A percentile compares a stretch with the other conserved stretches of the same genome.
Conservation (phyloP, 1,140 invertebrate genomes). For the Venturia canescens region DNA sequence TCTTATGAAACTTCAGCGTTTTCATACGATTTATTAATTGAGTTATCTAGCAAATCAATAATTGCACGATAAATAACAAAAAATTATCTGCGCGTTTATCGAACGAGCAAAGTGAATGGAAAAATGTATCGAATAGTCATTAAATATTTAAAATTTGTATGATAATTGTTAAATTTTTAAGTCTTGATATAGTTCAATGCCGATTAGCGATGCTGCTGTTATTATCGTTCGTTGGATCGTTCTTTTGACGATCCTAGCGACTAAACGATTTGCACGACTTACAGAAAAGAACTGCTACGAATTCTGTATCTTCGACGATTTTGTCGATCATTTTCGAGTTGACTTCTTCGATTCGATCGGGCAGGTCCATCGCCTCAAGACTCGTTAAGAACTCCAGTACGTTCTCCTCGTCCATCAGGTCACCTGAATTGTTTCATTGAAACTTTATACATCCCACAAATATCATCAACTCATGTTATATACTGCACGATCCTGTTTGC, state of each 20-base stretch:
- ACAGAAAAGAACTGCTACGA: constrained; percentile 96
- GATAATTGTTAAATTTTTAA: too few relatives aligned
- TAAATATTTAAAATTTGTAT: too few relatives aligned
- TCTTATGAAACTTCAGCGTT: too few relatives aligned
- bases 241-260: not conserved
- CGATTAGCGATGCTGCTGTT: not conserved
- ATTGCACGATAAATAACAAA: too few relatives aligned
- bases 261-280: constrained; percentile 78
- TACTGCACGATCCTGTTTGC: not conserved
- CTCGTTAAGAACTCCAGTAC: constrained; percentile 95
- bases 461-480: not conserved
- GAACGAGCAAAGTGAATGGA: too few relatives aligned
- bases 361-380: constrained; percentile 94
- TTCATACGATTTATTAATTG: too few relatives aligned
- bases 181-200: too few relatives aligned
- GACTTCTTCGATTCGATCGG: constrained; percentile 97
- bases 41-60: too few relatives aligned
- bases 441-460: constrained; percentile 18
- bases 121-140: too few relatives aligned
- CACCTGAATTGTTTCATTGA: constrained; percentile 79
- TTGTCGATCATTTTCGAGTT: constrained; percentile 93
- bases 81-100: too few relatives aligned
- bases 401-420: constrained; percentile 95
- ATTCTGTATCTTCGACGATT: constrained; percentile 94
- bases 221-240: not conserved